Base-by-base conservation (phyloP, 2,888 invertebrate species). In the Patella depressa region DNA sequence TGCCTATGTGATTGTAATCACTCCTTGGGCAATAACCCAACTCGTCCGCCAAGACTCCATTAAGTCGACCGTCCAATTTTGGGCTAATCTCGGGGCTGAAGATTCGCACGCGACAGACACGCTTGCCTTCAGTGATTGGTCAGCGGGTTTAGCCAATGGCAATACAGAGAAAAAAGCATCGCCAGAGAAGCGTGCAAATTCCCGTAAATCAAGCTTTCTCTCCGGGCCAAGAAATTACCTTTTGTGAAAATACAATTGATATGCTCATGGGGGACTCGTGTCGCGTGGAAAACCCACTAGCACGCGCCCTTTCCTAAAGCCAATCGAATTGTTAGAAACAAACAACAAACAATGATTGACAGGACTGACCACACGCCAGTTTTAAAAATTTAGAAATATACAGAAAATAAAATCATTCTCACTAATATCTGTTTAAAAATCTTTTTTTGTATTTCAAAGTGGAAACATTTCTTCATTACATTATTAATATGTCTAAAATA, bases 1-100 rank as follows among this genome's bases (percentile, higher is more conserved):
- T 65, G 65, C 65, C 65, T 65, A 65, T 65, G 65, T 65, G 65
- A 65, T 65, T 65, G 24, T 65, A 24, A 65, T 65, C 65, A 65
- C 65, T 65, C 19, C 45, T 45, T 45, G 45, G 45, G 45, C 45
- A 45, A 45, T 45, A 45, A 45, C 45, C 45, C 45, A 9, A 45
- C 9, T 45, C 45, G 45, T 45, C 45, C 45, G 45, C 7, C 45
- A 45, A 45, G 45, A 65, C 19, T 24, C 24, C 65, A 24, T 65
- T 24, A 65, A 65, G 65, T 65, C 24, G 65, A 14, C 65, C 19
- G 24, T 24, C 65, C 65, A 65, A 65, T 65, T 65, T 65, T 3
- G 19, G 19, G 19, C 19, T 65, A 65, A 65, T 65, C 65, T 65
- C 65, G 19, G 24, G 65, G 65, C 65, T 14, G 45, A 45, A 45